Base-by-base conservation (phyloP, 1,140 invertebrate species). In the Steinernema khuongi region DNA sequence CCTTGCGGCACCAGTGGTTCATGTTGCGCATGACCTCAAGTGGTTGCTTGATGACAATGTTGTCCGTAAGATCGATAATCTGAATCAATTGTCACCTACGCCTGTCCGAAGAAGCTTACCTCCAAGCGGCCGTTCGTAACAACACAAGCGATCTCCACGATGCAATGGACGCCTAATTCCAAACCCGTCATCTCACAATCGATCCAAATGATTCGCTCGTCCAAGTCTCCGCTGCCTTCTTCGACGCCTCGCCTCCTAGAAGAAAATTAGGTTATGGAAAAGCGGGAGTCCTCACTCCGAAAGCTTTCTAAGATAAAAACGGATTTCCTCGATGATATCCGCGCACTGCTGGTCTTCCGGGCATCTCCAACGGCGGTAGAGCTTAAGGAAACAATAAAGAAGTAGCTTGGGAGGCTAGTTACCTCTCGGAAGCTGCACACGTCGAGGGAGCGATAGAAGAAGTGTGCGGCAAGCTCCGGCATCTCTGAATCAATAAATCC, bases 131-230 rank as follows among this genome's bases (percentile, higher is more conserved):
- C 79, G 30, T 79, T 75, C 29, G 78, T 79, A 29, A 79, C 69
- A 50, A 79, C 71, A 33, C 76, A 79, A 50, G 78, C 78, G 44
- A 79, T 79, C 44, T 79, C 78, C 28, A 81, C 80, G 11, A 79
- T 31, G 18, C 79, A 44, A 30, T 77, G 28, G 1, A 31, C 44
- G 11, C 71, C 78, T 18, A 69, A 32, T 14, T 79, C 74, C 26
- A 79, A 60, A 1, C 78, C 78, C 31, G 78, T 79, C 78, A 79
- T 79, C 43, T 79, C 78, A 31, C 78, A 81, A 70, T 79, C 78
- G 26, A 79, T 66, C 78, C 78, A 79, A 70, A 79, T 69, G n/a
- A 80, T 60, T 22, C 50, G 7, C 7, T 41, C 36, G 7, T 7
- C 36, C 36, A 11, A n/a, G 14, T 60, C 50, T n/a, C 26, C 11